Percentiles rank a stretch among this genome's conserved stretches.
Evolutionary conservation across 1,140 invertebrate genomes (phyloP).

Genomic region (Dufourea novaeangliae): DNA sequence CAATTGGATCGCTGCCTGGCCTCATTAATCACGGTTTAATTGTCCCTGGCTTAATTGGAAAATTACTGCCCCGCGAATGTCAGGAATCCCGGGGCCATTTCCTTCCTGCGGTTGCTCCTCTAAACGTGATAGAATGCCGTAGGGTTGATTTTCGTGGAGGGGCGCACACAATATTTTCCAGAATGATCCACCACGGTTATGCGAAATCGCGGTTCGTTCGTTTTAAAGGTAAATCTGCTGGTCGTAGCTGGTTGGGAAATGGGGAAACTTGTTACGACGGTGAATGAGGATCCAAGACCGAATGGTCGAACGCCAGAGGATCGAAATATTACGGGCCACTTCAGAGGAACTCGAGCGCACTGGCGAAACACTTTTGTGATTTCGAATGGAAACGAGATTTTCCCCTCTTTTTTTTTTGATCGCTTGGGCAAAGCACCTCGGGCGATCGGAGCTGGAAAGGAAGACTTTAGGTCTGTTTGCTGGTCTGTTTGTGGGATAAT

Average conservation of each 20-base stretch:
- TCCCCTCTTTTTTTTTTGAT: not conserved
- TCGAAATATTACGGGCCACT: not conserved
- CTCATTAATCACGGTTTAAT: conserved; percentile 29
- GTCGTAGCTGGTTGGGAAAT: not conserved
- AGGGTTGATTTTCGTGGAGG: not conserved
- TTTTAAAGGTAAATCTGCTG: conserved; percentile 2
- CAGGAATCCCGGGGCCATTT: not conserved
- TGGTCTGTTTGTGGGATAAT: too few species aligned
- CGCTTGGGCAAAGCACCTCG: too few species aligned
- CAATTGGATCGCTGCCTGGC: not conserved
- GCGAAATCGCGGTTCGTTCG: not conserved
- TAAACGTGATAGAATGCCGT: too few species aligned
- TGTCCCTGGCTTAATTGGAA: conserved; percentile 21
- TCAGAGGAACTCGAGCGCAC: not conserved
- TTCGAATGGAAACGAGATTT: conserved; percentile 3
- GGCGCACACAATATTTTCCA: conserved; percentile 30
- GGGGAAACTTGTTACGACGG: conserved; percentile 19
- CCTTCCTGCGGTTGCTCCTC: too few species aligned
- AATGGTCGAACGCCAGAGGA: not conserved
- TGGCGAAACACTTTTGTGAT: not conserved
- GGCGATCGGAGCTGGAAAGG: not conserved
- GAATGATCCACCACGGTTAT: too few species aligned
- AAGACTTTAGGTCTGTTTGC: not conserved
- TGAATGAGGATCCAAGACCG: not conserved
- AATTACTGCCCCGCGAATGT: conserved; percentile 10